These are phyloP conservation scores for Otocyon megalotis DNA, from an alignment of 2,113 vertebrate species.

Conservation along the genomic window DNA sequence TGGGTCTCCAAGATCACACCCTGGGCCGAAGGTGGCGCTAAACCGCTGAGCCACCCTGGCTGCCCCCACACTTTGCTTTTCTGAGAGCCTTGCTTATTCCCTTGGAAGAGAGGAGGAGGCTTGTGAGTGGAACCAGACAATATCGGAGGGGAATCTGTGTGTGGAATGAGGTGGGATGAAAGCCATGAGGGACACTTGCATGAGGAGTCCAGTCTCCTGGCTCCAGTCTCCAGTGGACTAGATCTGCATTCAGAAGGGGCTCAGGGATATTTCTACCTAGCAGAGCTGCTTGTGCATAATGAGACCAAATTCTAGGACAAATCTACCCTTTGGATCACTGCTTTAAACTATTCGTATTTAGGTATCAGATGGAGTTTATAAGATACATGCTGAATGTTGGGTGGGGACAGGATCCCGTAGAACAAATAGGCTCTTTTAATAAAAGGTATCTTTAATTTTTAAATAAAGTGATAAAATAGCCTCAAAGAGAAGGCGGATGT, in stretches of 20 bases:
- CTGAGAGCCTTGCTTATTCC: neutral
- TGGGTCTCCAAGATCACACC: no score
- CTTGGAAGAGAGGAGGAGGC: neutral
- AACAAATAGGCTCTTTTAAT: neutral
- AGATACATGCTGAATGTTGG: rapidly evolving
- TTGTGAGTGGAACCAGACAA: neutral
- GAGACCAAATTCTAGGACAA: neutral
- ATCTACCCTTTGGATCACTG: neutral
- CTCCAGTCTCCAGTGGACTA: rapidly evolving
- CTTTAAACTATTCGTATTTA: neutral
- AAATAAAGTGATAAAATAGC: neutral
- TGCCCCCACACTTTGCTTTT: neutral
- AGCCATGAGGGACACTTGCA: rapidly evolving
- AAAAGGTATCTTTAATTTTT: neutral
- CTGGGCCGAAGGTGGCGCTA: no score
- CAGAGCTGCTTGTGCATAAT: neutral
- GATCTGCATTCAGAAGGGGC: neutral
- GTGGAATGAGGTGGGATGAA: rapidly evolving
- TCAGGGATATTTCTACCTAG: rapidly evolving
- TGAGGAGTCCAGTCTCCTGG: neutral
- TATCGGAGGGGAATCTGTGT: neutral
- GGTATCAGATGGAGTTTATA: neutral
- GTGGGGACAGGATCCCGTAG: neutral
- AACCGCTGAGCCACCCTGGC: no score
- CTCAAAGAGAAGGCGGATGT: neutral